These are phyloP conservation scores for Peromyscus maniculatus DNA, from an alignment of 2,113 vertebrate genomes.

Conservation along the genomic window DNA sequence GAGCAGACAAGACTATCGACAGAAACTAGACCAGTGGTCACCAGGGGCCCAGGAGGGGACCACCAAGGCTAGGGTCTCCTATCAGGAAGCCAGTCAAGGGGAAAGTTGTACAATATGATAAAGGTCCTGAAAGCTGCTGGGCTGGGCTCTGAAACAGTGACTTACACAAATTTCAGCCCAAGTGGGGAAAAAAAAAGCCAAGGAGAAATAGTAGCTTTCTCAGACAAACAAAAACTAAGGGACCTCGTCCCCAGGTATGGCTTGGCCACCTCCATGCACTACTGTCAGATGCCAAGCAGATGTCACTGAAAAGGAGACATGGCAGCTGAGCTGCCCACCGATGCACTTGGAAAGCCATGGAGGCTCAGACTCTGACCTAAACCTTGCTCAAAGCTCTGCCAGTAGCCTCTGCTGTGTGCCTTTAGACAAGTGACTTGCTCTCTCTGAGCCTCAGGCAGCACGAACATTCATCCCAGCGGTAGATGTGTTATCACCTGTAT, in stretches of 20 bases:
- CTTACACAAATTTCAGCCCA: not conserved
- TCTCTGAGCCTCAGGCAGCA: not conserved
- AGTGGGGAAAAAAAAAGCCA: not conserved
- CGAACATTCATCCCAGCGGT: not conserved
- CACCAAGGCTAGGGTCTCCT: not conserved
- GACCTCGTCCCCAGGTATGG: not conserved
- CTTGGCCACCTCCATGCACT: not conserved
- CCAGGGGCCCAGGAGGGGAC: too few species aligned
- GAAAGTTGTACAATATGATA: accelerated
- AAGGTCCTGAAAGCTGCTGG: not conserved
- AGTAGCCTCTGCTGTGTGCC: not conserved
- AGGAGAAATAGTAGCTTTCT: not conserved
- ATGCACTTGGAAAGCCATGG: not conserved
- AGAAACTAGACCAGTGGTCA: not conserved
- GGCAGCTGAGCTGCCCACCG: not conserved
- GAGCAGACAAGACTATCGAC: not conserved
- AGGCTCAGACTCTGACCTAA: not conserved
- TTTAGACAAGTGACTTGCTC: not conserved
- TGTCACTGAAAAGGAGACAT: not conserved
- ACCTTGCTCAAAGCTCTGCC: not conserved
- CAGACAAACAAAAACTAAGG: not conserved
- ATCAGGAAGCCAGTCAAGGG: not conserved
- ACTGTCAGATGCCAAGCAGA: not conserved
- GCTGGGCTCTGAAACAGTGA: too few species aligned
- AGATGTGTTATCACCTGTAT: not conserved